Conservation (phyloP, 2,113 vertebrate species). For the Salvator merianae region DNA sequence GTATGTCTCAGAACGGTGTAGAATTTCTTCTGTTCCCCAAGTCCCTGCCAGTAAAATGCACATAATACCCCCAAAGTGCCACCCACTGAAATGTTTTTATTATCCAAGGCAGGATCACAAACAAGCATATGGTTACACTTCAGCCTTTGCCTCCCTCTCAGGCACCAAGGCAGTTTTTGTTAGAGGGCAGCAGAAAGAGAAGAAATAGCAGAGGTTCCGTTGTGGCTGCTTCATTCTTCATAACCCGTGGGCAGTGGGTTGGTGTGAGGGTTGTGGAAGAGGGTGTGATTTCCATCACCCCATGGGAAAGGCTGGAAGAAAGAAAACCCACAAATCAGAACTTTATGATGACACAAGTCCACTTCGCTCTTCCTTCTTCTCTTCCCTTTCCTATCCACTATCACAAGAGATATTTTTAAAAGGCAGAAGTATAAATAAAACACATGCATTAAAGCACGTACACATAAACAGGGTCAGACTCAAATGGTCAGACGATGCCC, state of each 20-base stretch:
- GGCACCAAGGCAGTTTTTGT: background rate
- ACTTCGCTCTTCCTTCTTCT: background rate
- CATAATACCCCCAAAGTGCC: background rate
- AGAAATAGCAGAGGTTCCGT: background rate
- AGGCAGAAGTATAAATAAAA: no score
- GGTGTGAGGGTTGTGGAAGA: slow-evolving; percentile 86
- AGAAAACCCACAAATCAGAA: background rate
- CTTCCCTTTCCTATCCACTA: background rate
- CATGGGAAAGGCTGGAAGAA: slow-evolving; percentile 81
- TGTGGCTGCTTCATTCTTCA: slow-evolving; percentile 67
- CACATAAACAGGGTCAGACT: no score
- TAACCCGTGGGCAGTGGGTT: slow-evolving; percentile 86
- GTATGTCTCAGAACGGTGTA: no score
- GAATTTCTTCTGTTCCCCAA: background rate
- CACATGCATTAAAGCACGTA: no score
- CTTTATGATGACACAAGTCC: no score
- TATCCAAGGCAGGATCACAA: background rate
- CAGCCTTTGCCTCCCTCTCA: background rate
- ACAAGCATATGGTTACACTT: no score
- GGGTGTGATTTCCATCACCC: slow-evolving; percentile 88
- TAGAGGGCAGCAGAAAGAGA: background rate
- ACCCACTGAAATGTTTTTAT: background rate
- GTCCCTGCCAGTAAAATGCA: background rate
- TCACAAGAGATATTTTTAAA: background rate
- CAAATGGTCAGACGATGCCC: no score